phyloP scores from a whole-genome alignment of 1,140 invertebrate genomes.

The Bombus vancouverensis region DNA sequence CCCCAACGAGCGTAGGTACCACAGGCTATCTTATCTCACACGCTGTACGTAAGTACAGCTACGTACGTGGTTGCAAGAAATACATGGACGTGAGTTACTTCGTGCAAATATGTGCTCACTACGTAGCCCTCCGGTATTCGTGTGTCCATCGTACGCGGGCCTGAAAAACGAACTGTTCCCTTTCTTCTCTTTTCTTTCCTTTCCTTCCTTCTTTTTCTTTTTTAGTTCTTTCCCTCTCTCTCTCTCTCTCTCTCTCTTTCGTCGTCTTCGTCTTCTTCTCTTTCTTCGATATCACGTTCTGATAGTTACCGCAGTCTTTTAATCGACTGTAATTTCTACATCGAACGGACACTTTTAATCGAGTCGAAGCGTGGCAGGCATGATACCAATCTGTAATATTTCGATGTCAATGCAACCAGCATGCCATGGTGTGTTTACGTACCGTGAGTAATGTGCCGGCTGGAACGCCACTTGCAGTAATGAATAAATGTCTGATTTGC shows the following conservation, averaged over 20 bases:
- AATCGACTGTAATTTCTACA: slow-evolving; percentile 38
- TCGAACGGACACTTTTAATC: slow-evolving; percentile 26
- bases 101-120: slow-evolving; percentile 48
- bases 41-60: slow-evolving; percentile 63
- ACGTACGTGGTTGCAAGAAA: slow-evolving; percentile 61
- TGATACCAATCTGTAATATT: slow-evolving; percentile 3
- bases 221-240: neutral
- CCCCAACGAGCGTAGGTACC: slow-evolving; percentile 50
- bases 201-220: neutral
- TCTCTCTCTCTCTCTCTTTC: neutral
- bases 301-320: slow-evolving; percentile 23
- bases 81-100: slow-evolving; percentile 60
- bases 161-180: neutral
- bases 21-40: slow-evolving; percentile 66
- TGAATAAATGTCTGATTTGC: slow-evolving; percentile 13
- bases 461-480: neutral
- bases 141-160: slow-evolving; percentile 29
- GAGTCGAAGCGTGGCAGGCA: neutral
- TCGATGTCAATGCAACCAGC: neutral
- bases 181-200: neutral
- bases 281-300: slow-evolving; percentile 24
- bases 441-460: neutral
- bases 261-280: neutral
- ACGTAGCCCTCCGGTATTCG: slow-evolving; percentile 30
- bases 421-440: neutral